These are phyloP conservation scores for Rhagoletis pomonella DNA, from an alignment of 1,140 invertebrate genomes.

Conservation along the genomic window DNA sequence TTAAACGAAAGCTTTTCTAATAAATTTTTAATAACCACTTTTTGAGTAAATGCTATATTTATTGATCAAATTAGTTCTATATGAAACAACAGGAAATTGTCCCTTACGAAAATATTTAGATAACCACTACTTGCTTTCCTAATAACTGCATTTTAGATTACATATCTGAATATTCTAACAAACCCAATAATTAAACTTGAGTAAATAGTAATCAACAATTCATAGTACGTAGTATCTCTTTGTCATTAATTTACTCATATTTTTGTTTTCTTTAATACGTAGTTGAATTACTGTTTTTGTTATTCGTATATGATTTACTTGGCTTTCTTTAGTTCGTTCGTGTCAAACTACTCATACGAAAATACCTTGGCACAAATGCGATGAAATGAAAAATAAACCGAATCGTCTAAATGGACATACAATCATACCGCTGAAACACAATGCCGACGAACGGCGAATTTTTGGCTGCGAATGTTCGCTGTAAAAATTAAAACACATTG, in stretches of 20 bases:
- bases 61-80: background rate
- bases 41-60: too few species aligned
- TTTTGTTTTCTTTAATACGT: background rate
- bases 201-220: background rate
- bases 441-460: too few species aligned
- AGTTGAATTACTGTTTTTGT: too few species aligned
- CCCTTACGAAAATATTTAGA: background rate
- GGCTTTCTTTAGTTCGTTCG: background rate
- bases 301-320: too few species aligned
- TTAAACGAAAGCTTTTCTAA: too few species aligned
- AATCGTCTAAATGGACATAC: background rate
- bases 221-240: background rate
- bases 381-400: constrained; percentile 22
- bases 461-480: too few species aligned
- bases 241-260: background rate
- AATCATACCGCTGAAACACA: background rate
- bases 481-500: too few species aligned
- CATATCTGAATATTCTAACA: background rate
- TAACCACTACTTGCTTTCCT: too few species aligned
- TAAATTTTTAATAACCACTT: too few species aligned
- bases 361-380: constrained; percentile 39
- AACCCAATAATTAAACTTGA: background rate
- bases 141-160: too few species aligned
- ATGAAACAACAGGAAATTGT: background rate
- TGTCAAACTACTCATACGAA: constrained; percentile 11